A percentile compares a stretch with the other conserved stretches of the same genome.
phyloP scores from a whole-genome alignment of 2,797 vertebrate genomes.

The Pipistrellus nathusii region DNA sequence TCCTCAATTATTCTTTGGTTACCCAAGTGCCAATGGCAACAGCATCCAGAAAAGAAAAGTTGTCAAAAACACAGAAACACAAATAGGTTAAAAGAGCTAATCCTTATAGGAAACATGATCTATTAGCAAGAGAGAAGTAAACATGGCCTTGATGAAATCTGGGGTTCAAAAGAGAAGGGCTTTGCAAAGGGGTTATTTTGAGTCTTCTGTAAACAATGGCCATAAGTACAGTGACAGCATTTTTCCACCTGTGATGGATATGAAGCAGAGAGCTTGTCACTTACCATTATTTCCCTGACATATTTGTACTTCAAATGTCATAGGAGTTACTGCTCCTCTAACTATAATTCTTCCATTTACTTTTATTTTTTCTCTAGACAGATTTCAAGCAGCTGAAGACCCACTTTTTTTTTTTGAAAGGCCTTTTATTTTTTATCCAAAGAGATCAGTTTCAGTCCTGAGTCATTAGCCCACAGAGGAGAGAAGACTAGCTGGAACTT shows the following conservation, averaged over 20 bases:
- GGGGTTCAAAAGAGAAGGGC: not conserved
- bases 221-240: not conserved
- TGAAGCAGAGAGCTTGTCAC: not conserved
- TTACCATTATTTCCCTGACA: not conserved
- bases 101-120: not conserved
- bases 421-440: slow-evolving; percentile 2
- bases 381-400: slow-evolving; percentile 37
- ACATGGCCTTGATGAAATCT: not conserved
- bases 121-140: not conserved
- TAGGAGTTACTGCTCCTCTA: not conserved
- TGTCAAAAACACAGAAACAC: not conserved
- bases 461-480: not conserved
- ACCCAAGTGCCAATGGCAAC: not conserved
- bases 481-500: not conserved
- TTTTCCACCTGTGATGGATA: slow-evolving; percentile 24
- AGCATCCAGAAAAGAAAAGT: not conserved
- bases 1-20: not conserved
- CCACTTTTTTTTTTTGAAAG: not conserved
- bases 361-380: slow-evolving; percentile 35
- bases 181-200: not conserved
- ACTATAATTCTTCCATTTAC: slow-evolving; percentile 43
- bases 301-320: slow-evolving; percentile 26
- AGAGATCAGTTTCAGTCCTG: not conserved
- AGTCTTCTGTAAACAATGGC: not conserved
- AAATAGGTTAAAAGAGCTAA: slow-evolving; percentile 27